A percentile compares a stretch with the other conserved stretches of the same genome.
phyloP scores from a whole-genome alignment of 2,113 vertebrate genomes.

The Mustelus asterias region DNA sequence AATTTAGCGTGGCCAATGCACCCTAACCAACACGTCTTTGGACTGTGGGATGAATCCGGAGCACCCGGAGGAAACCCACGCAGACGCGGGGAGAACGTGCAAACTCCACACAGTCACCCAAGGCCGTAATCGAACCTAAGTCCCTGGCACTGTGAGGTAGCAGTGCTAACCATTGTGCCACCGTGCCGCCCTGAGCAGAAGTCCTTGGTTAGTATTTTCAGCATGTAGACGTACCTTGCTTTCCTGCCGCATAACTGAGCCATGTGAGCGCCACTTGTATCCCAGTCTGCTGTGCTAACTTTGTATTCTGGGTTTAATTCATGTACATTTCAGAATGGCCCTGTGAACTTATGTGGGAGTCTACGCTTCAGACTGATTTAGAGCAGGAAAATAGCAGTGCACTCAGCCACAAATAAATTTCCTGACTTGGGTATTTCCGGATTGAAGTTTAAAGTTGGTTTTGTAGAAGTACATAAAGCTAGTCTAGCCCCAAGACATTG shows the following conservation, averaged over 20 bases:
- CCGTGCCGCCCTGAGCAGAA: too few relatives aligned
- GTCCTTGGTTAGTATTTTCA: neutral
- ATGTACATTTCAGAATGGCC: neutral
- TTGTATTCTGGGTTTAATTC: neutral
- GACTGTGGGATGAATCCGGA: too few relatives aligned
- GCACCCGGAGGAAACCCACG: too few relatives aligned
- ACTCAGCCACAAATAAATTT: neutral
- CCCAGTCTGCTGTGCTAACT: neutral
- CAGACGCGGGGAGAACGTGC: too few relatives aligned
- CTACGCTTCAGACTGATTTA: neutral
- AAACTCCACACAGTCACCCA: too few relatives aligned
- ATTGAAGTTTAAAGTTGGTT: neutral
- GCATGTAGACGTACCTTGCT: neutral
- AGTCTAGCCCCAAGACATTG: neutral
- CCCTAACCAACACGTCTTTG: too few relatives aligned
- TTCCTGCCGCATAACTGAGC: neutral
- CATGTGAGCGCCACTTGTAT: neutral
- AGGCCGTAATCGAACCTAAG: too few relatives aligned
- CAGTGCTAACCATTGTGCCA: too few relatives aligned
- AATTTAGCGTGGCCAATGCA: too few relatives aligned
- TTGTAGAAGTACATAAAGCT: neutral
- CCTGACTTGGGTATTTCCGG: neutral
- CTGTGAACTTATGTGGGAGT: neutral
- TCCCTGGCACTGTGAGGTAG: too few relatives aligned
- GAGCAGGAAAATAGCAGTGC: neutral